Conservation (phyloP, 2,888 invertebrate species). For the Acronicta alni region DNA sequence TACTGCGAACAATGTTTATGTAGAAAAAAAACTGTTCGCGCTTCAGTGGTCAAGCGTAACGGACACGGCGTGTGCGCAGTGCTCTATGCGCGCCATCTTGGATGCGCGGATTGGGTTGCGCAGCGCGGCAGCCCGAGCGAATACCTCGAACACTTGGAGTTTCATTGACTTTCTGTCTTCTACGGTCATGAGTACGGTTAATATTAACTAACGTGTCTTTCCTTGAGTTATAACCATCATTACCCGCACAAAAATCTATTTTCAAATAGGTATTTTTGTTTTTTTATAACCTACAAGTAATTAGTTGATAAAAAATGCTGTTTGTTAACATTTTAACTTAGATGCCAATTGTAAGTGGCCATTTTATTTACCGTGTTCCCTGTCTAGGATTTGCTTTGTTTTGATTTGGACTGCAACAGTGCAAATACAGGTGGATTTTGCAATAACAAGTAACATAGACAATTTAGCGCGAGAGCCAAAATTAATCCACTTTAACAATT, state of each 20-base stretch:
- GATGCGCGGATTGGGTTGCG: conserved; percentile 85
- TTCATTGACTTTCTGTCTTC: conserved; percentile 58
- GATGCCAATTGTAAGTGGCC: too few relatives aligned
- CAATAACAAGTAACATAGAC: conserved; percentile 25
- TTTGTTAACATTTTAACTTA: too few relatives aligned
- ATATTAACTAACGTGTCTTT: conserved; percentile 5
- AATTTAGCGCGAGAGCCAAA: conserved; percentile 31
- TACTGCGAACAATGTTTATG: conserved; percentile 88
- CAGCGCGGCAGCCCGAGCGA: conserved; percentile 60
- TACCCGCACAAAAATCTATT: too few relatives aligned
- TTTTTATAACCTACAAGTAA: too few relatives aligned
- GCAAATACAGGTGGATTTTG: conserved; percentile 20
- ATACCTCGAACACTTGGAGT: conserved; percentile 59
- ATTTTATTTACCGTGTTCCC: background rate
- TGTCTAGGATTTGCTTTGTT: conserved; percentile 4
- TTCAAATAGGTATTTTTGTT: too few relatives aligned
- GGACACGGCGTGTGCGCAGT: conserved; percentile 86
- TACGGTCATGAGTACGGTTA: conserved; percentile 11
- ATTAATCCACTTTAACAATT: conserved; percentile 39
- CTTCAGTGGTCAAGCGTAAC: conserved; percentile 80
- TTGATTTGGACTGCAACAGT: conserved; percentile 10
- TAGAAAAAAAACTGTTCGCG: conserved; percentile 83
- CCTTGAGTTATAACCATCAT: background rate
- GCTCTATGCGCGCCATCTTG: conserved; percentile 85
- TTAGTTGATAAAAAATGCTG: too few relatives aligned